Base-by-base conservation (phyloP, 2,888 invertebrate species). In the Xylota sylvarum region DNA sequence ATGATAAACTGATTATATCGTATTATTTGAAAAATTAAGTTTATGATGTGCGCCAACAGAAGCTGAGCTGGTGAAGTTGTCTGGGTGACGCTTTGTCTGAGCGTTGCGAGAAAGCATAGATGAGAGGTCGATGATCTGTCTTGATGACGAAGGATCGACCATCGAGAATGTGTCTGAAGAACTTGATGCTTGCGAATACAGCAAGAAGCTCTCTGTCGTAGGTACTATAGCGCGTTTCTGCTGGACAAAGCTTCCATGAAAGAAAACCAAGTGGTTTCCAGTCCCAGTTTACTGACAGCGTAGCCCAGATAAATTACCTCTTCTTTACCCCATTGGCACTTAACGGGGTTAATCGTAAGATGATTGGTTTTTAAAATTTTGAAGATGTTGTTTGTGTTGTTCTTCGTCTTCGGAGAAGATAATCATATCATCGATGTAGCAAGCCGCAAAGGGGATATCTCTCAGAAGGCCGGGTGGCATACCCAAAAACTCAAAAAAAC, bases 171-270 rank as follows among this genome's bases (percentile, higher is more conserved):
- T 77, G 50, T 4, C 50, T 6, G 10, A 77, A 69, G 10, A 69
- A 60, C 37, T 67, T 67, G 5, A 77, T 43, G 12, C 43, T 43
- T 27, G 27, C 14, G 7, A 40, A 60, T 1, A 40, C 23, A 2
- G 40, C 37, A 17, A 77, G 58, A 5, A 77, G 58, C 30, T 60
- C 67, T 10, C 76, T 35, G 6, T 67, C 50, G 6, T 67, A 77
- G 1, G 76, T 67, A n/a, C n/a, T n/a, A n/a, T n/a, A n/a, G n/a
- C n/a, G n/a, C n/a, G n/a, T n/a, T n/a, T n/a, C n/a, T n/a, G n/a
- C n/a, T n/a, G n/a, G n/a, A n/a, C n/a, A n/a, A n/a, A n/a, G n/a
- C n/a, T n/a, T n/a, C n/a, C n/a, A n/a, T n/a, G n/a, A n/a, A n/a
- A n/a, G n/a, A n/a, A n/a, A n/a, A n/a, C n/a, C n/a, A n/a, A n/a